These are phyloP conservation scores for Gonatopus flavifemur DNA, from an alignment of 1,140 invertebrate species.

Conservation along the genomic window DNA sequence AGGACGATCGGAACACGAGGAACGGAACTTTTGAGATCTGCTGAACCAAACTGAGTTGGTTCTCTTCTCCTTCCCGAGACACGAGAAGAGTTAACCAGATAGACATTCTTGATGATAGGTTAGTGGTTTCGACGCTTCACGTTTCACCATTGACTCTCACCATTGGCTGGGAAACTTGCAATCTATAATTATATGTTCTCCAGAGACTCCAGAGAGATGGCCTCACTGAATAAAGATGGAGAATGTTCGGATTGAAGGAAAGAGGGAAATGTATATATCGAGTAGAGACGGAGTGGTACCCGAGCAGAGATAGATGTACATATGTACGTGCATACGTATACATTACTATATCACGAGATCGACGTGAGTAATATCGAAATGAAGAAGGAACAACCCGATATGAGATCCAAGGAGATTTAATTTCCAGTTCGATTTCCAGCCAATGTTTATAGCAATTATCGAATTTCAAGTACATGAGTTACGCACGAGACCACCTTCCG, in stretches of 20 bases:
- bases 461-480: too few species aligned
- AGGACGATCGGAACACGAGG: too few species aligned
- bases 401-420: too few species aligned
- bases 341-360: too few species aligned
- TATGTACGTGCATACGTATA: too few species aligned
- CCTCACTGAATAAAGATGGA: neutral
- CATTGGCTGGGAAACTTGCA: slow-evolving; percentile 31
- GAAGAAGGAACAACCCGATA: too few species aligned
- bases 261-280: neutral
- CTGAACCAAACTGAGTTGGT: neutral
- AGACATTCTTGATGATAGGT: slow-evolving; percentile 44
- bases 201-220: slow-evolving; percentile 8
- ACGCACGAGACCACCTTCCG: too few species aligned
- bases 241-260: neutral
- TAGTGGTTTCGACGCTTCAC: slow-evolving; percentile 23
- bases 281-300: slow-evolving; percentile 1
- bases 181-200: slow-evolving; percentile 44
- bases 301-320: too few species aligned
- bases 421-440: too few species aligned
- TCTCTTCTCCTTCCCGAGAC: slow-evolving; percentile 7
- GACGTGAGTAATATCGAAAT: too few species aligned
- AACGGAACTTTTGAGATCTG: neutral
- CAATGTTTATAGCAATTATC: too few species aligned
- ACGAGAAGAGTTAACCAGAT: slow-evolving; percentile 32
- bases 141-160: slow-evolving; percentile 37